A percentile compares a stretch with the other conserved stretches of the same genome.
Evolutionary conservation across 2,797 vertebrate species (phyloP).

Genomic region (Sciaenops ocellatus): DNA sequence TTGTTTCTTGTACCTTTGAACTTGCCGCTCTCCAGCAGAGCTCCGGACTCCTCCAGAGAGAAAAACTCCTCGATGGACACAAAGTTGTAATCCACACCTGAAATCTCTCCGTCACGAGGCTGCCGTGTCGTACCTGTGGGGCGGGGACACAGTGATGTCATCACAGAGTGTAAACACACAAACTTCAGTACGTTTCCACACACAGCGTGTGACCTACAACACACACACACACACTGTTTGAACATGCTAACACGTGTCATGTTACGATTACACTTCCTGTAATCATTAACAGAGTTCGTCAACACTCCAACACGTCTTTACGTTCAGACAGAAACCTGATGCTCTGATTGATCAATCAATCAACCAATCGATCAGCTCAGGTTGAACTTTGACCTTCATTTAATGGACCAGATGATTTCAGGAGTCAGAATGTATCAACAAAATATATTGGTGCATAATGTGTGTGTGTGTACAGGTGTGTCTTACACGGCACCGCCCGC

Average conservation of each 20-base stretch:
- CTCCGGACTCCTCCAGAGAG: constrained; percentile 94
- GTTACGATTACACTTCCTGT: background rate
- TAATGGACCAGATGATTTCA: background rate
- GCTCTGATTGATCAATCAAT: background rate
- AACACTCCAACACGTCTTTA: background rate
- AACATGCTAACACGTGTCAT: background rate
- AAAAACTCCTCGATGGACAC: constrained; percentile 96
- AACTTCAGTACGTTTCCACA: background rate
- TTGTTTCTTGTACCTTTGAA: constrained; percentile 82
- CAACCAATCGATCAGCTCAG: background rate
- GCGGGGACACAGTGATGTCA: constrained; percentile 25
- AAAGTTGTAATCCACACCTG: constrained; percentile 98
- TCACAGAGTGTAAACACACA: constrained; percentile 11
- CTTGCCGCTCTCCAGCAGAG: constrained; percentile 95
- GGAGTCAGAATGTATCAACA: too few species aligned
- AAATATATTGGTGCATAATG: too few species aligned
- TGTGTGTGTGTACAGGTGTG: constrained; percentile 11
- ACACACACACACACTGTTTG: background rate
- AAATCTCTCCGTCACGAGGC: constrained; percentile 94
- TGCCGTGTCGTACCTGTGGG: constrained; percentile 92
- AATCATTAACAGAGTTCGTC: constrained; percentile 41
- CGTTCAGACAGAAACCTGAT: background rate
- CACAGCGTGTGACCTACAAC: background rate
- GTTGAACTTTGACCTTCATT: background rate
- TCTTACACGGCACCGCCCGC: constrained; percentile 85